Conservation (phyloP, 2,113 vertebrate genomes). For the Pelodiscus sinensis region DNA sequence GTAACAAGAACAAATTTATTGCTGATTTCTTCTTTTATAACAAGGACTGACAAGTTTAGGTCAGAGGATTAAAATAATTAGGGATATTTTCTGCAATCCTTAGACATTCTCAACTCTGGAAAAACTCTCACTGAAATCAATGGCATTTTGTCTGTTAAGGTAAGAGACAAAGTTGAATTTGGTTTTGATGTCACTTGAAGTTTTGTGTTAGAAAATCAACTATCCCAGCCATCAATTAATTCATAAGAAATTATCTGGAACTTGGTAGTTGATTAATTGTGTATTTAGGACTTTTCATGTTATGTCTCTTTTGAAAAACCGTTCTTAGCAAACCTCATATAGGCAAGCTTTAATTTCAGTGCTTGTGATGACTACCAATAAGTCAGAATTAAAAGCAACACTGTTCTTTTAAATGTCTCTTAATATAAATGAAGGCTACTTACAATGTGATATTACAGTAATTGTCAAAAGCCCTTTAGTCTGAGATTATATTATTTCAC, state of each 20-base stretch:
- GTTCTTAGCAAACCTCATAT: not conserved
- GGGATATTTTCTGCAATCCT: not conserved
- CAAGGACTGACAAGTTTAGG: not conserved
- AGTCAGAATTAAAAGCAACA: slow-evolving; percentile 42
- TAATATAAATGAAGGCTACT: slow-evolving; percentile 22
- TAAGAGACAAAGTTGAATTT: not conserved
- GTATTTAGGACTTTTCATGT: not conserved
- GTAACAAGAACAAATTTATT: not conserved
- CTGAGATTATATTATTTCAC: slow-evolving; percentile 50
- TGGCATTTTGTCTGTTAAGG: not conserved
- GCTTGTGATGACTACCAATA: slow-evolving; percentile 28
- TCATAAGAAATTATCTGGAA: not conserved
- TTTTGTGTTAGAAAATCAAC: not conserved
- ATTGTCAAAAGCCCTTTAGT: slow-evolving; percentile 54
- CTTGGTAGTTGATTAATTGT: not conserved
- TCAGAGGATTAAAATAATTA: not conserved
- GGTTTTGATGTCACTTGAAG: not conserved
- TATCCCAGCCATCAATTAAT: not conserved
- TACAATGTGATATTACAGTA: slow-evolving; percentile 46
- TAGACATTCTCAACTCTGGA: not conserved
- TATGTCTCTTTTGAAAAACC: not conserved
- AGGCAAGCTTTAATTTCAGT: slow-evolving; percentile 1
- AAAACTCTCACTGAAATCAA: not conserved
- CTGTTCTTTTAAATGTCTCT: slow-evolving; percentile 9
- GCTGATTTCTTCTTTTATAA: not conserved